phyloP scores from a whole-genome alignment of 2,113 vertebrate genomes.

The Antennarius striatus region DNA sequence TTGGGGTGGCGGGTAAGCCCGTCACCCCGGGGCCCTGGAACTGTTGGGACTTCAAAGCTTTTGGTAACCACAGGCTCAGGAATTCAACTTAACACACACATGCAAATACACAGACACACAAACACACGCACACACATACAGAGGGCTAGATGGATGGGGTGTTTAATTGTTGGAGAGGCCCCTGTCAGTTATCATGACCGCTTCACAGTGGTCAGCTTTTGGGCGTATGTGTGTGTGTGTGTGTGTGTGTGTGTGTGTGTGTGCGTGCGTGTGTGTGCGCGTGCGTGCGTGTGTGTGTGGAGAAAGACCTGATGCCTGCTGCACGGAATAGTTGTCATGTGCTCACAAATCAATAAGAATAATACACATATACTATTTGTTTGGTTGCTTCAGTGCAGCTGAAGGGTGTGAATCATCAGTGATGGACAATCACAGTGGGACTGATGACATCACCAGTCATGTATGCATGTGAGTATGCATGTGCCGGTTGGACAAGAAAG shows the following conservation, averaged over 20 bases:
- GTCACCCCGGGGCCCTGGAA: slow-evolving; percentile 59
- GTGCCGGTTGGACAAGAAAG: slow-evolving; percentile 27
- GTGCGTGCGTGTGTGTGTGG: background rate
- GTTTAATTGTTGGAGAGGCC: slow-evolving; percentile 70
- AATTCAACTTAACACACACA: slow-evolving; percentile 70
- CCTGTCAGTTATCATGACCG: slow-evolving; percentile 60
- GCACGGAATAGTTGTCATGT: background rate
- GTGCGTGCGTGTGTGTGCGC: background rate
- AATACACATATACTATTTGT: background rate
- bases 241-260: background rate
- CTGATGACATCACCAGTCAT: background rate
- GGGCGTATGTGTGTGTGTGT: slow-evolving; percentile 7
- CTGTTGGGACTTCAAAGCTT: slow-evolving; percentile 77
- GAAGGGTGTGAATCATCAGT: background rate
- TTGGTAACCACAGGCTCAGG: slow-evolving; percentile 77
- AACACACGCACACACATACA: slow-evolving; percentile 22
- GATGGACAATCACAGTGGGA: slow-evolving; percentile 10
- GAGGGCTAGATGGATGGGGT: slow-evolving; percentile 44
- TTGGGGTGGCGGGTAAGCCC: slow-evolving; percentile 60
- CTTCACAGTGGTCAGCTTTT: slow-evolving; percentile 51
- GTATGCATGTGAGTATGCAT: background rate
- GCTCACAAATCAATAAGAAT: background rate
- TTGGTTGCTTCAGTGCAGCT: background rate
- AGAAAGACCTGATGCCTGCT: background rate
- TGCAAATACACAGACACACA: slow-evolving; percentile 15